A percentile compares a stretch with the other conserved stretches of the same genome.
Conservation (phyloP, 2,797 vertebrate species). For the Labroides dimidiatus region DNA sequence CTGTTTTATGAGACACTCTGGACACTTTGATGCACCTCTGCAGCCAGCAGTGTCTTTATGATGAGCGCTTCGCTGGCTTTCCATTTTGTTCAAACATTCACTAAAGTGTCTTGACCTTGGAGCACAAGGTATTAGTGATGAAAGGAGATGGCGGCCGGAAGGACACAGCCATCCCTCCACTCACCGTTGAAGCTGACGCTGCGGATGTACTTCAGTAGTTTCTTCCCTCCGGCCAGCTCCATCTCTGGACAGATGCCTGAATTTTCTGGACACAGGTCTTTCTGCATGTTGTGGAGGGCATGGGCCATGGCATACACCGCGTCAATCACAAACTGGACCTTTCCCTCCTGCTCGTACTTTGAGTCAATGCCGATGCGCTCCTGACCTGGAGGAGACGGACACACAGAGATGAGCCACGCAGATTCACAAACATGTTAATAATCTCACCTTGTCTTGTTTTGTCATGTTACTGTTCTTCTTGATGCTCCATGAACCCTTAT, state of each 20-base stretch:
- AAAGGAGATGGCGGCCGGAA: neutral
- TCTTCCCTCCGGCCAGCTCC: conserved; percentile 90
- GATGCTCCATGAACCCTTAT: too few relatives aligned
- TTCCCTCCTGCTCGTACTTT: conserved; percentile 92
- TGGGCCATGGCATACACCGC: conserved; percentile 93
- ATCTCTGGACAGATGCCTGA: conserved; percentile 90
- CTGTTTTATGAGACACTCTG: conserved; percentile 3
- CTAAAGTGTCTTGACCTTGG: conserved; percentile 4
- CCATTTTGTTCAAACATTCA: neutral
- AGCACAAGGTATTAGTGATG: neutral
- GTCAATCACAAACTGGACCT: conserved; percentile 95
- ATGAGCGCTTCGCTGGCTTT: neutral
- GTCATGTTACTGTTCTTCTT: too few relatives aligned
- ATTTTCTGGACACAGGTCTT: conserved; percentile 88
- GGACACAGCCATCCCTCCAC: conserved; percentile 40
- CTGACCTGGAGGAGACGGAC: conserved; percentile 81
- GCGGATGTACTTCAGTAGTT: conserved; percentile 91
- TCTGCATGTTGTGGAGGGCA: conserved; percentile 93
- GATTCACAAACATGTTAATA: too few relatives aligned
- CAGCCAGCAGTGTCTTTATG: conserved; percentile 18
- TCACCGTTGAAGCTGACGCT: conserved; percentile 93
- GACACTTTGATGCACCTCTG: neutral
- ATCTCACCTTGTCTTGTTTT: too few relatives aligned
- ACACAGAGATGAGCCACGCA: neutral
- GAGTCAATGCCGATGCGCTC: conserved; percentile 93